Evolutionary conservation across 2,113 vertebrate species (phyloP).

Genomic region (Catagonus wagneri): DNA sequence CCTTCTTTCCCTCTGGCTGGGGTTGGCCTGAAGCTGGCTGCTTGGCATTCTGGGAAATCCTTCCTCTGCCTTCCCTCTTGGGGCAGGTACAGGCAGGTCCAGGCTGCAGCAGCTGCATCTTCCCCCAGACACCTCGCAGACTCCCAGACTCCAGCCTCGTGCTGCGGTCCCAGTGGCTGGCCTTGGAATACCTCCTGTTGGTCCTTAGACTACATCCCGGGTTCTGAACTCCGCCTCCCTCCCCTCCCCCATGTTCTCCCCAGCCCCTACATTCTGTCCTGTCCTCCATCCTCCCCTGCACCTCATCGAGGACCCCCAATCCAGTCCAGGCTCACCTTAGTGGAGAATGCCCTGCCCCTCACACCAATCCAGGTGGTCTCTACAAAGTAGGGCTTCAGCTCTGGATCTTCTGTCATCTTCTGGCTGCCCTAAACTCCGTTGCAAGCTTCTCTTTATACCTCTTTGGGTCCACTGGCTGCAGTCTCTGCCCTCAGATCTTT

Average conservation of each 20-base stretch:
- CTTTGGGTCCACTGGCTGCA: slow-evolving; percentile 1
- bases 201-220: neutral
- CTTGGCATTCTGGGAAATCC: slow-evolving; percentile 74
- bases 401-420: neutral
- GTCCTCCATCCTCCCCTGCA: neutral
- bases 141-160: slow-evolving; percentile 29
- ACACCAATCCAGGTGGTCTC: slow-evolving; percentile 3
- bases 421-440: neutral
- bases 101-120: slow-evolving; percentile 51
- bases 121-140: slow-evolving; percentile 47
- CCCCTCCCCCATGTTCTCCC: neutral
- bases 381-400: neutral
- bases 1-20: slow-evolving; percentile 52
- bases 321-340: neutral
- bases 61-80: slow-evolving; percentile 44
- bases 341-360: neutral
- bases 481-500: neutral
- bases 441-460: slow-evolving; percentile 20
- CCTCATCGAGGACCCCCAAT: neutral
- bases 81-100: slow-evolving; percentile 78
- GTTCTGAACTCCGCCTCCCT: neutral
- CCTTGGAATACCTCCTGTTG: neutral
- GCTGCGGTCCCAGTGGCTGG: neutral
- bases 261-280: neutral
- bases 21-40: slow-evolving; percentile 63